Evolutionary conservation across 2,113 vertebrate species (phyloP).

Genomic region (Callorhinus ursinus): DNA sequence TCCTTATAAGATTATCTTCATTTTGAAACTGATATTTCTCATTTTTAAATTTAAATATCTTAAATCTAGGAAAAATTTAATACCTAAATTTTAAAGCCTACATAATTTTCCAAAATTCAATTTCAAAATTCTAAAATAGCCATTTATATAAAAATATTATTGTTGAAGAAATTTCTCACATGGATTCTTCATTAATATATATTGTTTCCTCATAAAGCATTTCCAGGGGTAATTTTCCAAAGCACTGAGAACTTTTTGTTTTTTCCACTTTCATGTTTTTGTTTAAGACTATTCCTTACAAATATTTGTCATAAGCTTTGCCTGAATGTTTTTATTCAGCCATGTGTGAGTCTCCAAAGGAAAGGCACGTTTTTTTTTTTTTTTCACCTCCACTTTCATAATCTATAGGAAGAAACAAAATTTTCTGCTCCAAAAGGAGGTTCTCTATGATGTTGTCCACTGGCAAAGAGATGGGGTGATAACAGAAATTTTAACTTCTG

Average conservation of each 20-base stretch:
- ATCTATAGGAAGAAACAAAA: not conserved
- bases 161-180: not conserved
- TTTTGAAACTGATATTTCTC: not conserved
- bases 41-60: slow-evolving; percentile 8
- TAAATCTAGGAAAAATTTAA: not conserved
- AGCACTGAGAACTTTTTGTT: not conserved
- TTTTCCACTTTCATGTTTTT: slow-evolving; percentile 13
- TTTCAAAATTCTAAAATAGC: not conserved
- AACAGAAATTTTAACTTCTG: not conserved
- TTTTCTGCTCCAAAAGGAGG: not conserved
- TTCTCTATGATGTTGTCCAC: not conserved
- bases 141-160: not conserved
- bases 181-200: not conserved
- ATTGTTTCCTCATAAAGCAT: not conserved
- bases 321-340: not conserved
- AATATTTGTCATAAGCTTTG: not conserved
- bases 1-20: not conserved
- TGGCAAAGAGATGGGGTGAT: not conserved
- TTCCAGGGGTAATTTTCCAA: not conserved
- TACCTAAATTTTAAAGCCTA: not conserved
- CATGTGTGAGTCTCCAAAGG: not conserved
- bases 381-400: not conserved
- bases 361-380: not conserved
- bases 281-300: not conserved
- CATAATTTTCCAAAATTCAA: not conserved